Percentiles rank a stretch among this genome's conserved stretches.
Conservation (phyloP, 2,797 vertebrate species). For the Pangasius djambal region DNA sequence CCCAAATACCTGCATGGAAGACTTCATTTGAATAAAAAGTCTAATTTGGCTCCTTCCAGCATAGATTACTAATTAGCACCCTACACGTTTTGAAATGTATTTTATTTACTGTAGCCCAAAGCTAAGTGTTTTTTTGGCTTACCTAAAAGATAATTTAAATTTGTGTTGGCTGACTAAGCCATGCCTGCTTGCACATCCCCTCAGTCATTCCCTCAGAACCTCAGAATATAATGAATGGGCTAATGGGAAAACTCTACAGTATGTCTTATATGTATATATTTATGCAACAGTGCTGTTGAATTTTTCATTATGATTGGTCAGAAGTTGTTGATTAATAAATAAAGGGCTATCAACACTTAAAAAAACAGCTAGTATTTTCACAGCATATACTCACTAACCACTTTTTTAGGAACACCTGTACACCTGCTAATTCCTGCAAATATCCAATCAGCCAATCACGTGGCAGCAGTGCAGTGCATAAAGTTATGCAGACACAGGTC, state of each 20-base stretch:
- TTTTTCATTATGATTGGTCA: background rate
- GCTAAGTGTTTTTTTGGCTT: background rate
- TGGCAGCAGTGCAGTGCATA: no score
- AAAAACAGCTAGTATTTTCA: background rate
- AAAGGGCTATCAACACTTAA: background rate
- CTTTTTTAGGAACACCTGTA: background rate
- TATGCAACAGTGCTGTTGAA: background rate
- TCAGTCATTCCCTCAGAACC: background rate
- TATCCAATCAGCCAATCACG: background rate
- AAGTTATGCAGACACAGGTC: background rate
- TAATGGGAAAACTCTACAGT: background rate
- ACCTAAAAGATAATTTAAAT: background rate
- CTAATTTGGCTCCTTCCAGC: background rate
- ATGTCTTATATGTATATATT: no score
- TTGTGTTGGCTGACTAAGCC: background rate
- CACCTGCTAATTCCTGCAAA: background rate
- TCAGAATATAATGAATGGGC: background rate
- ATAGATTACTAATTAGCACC: background rate
- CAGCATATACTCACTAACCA: background rate
- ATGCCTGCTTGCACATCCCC: background rate
- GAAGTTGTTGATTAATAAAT: background rate
- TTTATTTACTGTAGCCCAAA: conserved; percentile 7
- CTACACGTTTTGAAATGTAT: background rate
- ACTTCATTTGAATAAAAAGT: background rate
- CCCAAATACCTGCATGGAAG: background rate